A percentile compares a stretch with the other conserved stretches of the same genome.
Evolutionary conservation across 2,888 invertebrate genomes (phyloP).

Genomic region (Trachelus troglodyta): DNA sequence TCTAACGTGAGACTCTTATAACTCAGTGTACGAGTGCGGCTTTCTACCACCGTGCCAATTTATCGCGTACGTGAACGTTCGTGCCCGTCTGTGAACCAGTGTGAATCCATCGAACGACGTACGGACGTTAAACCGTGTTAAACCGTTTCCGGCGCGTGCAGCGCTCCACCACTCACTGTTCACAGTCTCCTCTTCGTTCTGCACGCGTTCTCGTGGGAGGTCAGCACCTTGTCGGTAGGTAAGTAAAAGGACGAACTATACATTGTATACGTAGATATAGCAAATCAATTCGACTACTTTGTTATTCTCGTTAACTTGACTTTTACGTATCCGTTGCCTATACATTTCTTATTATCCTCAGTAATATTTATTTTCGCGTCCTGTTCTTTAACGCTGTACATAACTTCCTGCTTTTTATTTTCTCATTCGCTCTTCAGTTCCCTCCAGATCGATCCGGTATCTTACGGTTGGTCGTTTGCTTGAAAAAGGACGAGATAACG

Average conservation of each 20-base stretch:
- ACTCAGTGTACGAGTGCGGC: neutral
- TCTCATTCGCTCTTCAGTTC: neutral
- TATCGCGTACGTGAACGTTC: constrained; percentile 3
- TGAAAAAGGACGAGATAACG: neutral
- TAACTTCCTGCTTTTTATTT: neutral
- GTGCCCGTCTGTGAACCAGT: neutral
- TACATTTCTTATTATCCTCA: neutral
- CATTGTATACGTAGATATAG: neutral
- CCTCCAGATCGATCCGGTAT: neutral
- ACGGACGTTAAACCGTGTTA: constrained; percentile 7
- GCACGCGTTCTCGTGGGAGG: constrained; percentile 35
- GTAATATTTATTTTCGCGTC: neutral
- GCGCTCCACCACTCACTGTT: neutral
- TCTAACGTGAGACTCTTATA: neutral
- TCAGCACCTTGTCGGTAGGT: constrained; percentile 42
- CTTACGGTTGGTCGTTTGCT: neutral
- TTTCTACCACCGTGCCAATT: neutral
- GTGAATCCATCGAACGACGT: neutral
- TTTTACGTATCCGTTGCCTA: neutral
- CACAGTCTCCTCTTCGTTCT: neutral
- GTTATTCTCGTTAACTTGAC: neutral
- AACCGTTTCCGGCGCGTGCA: constrained; percentile 7
- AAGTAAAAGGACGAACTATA: constrained; percentile 21
- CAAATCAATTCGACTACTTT: neutral
- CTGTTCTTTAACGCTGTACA: neutral